phyloP scores from a whole-genome alignment of 2,888 invertebrate genomes.

The Agonopterix heracliana region DNA sequence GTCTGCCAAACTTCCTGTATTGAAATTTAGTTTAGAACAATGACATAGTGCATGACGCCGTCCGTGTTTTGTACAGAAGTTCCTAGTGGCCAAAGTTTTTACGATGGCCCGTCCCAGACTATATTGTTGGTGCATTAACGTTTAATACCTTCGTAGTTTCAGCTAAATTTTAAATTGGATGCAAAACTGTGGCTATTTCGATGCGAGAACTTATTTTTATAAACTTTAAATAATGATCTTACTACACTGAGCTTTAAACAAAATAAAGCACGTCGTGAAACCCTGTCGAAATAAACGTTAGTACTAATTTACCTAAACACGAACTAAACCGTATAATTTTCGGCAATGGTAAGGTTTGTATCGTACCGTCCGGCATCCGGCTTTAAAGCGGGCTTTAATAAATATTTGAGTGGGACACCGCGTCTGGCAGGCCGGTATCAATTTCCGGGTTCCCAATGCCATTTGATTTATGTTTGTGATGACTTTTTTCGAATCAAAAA shows the following conservation, averaged over 20 bases:
- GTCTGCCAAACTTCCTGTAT: conserved; percentile 52
- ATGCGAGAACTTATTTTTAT: too few relatives aligned
- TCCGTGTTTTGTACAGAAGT: conserved; percentile 32
- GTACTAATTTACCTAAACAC: not conserved
- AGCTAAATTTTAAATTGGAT: conserved; percentile 60
- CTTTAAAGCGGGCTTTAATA: conserved; percentile 13
- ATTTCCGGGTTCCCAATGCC: conserved; percentile 57
- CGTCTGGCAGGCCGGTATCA: conserved; percentile 53
- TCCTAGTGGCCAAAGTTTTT: conserved; percentile 62
- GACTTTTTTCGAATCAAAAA: conserved; percentile 27
- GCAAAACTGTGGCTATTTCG: not conserved
- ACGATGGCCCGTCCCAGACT: conserved; percentile 53
- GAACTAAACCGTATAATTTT: not conserved
- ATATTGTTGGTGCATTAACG: conserved; percentile 70
- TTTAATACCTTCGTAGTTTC: conserved; percentile 55
- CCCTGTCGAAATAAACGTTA: too few relatives aligned
- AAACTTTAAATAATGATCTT: too few relatives aligned
- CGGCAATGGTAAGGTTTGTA: not conserved
- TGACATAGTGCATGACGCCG: conserved; percentile 54
- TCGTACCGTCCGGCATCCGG: too few relatives aligned
- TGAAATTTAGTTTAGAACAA: conserved; percentile 67
- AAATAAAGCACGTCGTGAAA: too few relatives aligned
- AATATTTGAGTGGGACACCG: conserved; percentile 30
- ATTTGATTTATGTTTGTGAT: conserved; percentile 60
- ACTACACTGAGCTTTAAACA: too few relatives aligned